Evolutionary conservation across 2,888 invertebrate genomes (phyloP).

Genomic region (Pegoplata infirma): DNA sequence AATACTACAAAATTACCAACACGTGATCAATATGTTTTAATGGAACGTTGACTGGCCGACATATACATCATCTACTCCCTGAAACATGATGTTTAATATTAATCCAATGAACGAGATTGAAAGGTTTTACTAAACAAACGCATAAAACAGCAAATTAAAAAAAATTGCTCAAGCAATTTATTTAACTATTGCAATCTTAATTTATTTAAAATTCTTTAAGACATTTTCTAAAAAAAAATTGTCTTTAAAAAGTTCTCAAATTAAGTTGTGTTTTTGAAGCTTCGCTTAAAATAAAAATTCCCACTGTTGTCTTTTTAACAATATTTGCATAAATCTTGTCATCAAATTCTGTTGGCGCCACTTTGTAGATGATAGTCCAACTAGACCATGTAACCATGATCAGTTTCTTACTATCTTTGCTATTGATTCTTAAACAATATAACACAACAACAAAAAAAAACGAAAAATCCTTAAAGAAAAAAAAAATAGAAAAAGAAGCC

Average conservation of each 20-base stretch:
- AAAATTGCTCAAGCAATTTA: conserved; percentile 17
- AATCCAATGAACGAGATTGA: conserved; percentile 42
- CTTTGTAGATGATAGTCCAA: conserved; percentile 56
- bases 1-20: conserved; percentile 68
- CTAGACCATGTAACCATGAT: conserved; percentile 60
- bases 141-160: background rate
- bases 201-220: background rate
- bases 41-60: no score
- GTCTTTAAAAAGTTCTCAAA: conserved; percentile 26
- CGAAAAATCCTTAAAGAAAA: background rate
- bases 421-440: conserved; percentile 32
- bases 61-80: background rate
- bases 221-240: background rate
- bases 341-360: conserved; percentile 62
- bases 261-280: conserved; percentile 55
- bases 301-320: conserved; percentile 50
- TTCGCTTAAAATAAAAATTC: conserved; percentile 22
- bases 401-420: conserved; percentile 57
- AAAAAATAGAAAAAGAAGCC: conserved; percentile 20
- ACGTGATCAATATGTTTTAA: conserved; percentile 70
- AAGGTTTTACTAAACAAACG: conserved; percentile 20
- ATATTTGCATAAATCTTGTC: conserved; percentile 63
- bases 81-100: conserved; percentile 40
- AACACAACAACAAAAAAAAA: no score
- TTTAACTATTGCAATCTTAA: conserved; percentile 6